Base-by-base conservation (phyloP, 2,797 vertebrate species). In the Discoglossus pictus region DNA sequence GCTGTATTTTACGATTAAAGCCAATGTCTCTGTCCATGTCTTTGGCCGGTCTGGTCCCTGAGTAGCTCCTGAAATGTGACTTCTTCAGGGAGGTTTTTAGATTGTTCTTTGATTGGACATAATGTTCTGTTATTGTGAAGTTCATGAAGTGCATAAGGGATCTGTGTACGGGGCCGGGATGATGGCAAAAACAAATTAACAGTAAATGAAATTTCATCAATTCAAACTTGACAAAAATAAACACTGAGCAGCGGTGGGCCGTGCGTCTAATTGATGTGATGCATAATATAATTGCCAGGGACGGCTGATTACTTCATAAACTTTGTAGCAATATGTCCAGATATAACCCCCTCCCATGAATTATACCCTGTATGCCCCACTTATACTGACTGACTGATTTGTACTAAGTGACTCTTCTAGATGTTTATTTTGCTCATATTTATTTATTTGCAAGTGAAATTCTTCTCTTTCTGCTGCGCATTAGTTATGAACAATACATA, bases 391-490 rank as follows among this genome's bases (percentile, higher is more conserved):
- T 16, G 25, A 31, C 40, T 18, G 56, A 60, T 35, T 43, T 31
- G 43, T 17, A 35, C 27, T 15, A 27, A 3, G 31, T 7, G 59
- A 13, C 31, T 24, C 58, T 20, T 61, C 21, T 4, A 15, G 12
- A 38, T 36, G 27, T 61, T 38, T 61, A 47, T 61, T 61, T 35
- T 34, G 20, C 12, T 10, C 58, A 20, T 36, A 56, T n/a, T n/a
- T n/a, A 56, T 21, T 38, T 39, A 39, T 56, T 43, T 43, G 8
- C 54, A 16, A 13, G 23, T 40, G 39, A 0, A 43, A 59, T 46
- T n/a, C 21, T 25, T 5, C 21, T 56, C 38, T 42, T 18, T 43
- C 55, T 42, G 8, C 15, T 31, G 55, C 4, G 13, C 2, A 3
- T 10, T 13, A 34, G 7, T 31, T 11, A 7, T 7, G 12, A 39